phyloP scores from a whole-genome alignment of 2,888 invertebrate species.

The Aromia moschata region DNA sequence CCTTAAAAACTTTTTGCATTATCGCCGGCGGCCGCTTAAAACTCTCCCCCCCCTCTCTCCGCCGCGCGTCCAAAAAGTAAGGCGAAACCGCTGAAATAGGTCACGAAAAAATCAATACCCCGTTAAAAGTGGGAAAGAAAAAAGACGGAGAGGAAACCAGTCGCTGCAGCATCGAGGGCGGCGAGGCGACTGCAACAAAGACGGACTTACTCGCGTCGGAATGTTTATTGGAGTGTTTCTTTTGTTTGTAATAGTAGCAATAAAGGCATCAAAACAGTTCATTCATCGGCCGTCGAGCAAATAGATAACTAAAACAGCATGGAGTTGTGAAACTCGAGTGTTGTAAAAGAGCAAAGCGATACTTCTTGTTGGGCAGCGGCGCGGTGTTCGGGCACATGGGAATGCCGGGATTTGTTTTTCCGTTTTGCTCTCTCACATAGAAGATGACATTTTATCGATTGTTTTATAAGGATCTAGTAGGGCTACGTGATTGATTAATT shows the following conservation, averaged over 20 bases:
- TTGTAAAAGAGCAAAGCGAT: constrained; percentile 51
- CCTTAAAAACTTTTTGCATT: too few species aligned
- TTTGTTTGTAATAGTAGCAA: constrained; percentile 60
- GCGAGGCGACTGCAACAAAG: constrained; percentile 46
- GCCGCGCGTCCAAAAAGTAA: constrained; percentile 20
- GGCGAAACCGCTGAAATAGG: constrained; percentile 38
- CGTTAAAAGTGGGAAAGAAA: constrained; percentile 43
- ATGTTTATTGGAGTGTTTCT: constrained; percentile 56
- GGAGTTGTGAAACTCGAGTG: constrained; percentile 57
- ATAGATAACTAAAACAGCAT: constrained; percentile 57
- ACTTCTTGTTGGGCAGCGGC: constrained; percentile 31
- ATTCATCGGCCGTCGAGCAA: constrained; percentile 58
- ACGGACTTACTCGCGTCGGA: constrained; percentile 53
- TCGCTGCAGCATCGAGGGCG: constrained; percentile 37
- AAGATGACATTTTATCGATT: too few species aligned
- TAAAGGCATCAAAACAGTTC: constrained; percentile 60
- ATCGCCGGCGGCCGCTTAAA: too few species aligned
- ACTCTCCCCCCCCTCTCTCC: too few species aligned
- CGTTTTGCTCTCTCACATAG: too few species aligned
- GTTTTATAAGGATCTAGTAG: too few species aligned
- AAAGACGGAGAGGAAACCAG: constrained; percentile 37
- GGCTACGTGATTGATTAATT: too few species aligned
- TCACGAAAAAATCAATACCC: constrained; percentile 49
- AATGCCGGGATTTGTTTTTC: constrained; percentile 15
- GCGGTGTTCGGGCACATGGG: constrained; percentile 20